These are phyloP conservation scores for Mya arenaria DNA, from an alignment of 1,140 invertebrate species.

Conservation along the genomic window DNA sequence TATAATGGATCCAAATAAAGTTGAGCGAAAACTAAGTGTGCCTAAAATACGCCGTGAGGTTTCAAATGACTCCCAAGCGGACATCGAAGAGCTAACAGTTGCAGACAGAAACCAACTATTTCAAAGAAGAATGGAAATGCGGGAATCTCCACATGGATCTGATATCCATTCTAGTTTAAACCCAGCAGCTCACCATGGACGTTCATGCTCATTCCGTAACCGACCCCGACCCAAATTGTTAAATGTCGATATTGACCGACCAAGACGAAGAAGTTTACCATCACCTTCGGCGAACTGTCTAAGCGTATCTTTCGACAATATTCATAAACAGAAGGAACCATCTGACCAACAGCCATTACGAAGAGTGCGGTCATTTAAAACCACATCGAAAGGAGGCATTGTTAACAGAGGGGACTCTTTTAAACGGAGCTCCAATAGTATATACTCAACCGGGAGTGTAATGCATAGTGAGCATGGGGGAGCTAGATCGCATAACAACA, in stretches of 20 bases:
- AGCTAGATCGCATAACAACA: slow-evolving; percentile 13
- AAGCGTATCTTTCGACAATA: slow-evolving; percentile 50
- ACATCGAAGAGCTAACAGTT: not conserved
- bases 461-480: slow-evolving; percentile 24
- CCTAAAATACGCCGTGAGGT: slow-evolving; percentile 40
- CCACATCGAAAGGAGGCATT: slow-evolving; percentile 91
- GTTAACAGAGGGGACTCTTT: slow-evolving; percentile 97
- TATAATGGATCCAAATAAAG: not conserved
- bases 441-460: slow-evolving; percentile 86
- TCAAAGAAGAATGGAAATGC: slow-evolving; percentile 20
- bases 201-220: slow-evolving; percentile 70
- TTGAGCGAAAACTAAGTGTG: slow-evolving; percentile 29
- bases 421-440: slow-evolving; percentile 84
- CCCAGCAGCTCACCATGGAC: slow-evolving; percentile 59
- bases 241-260: slow-evolving; percentile 55
- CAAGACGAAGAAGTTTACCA: slow-evolving; percentile 67
- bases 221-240: slow-evolving; percentile 61
- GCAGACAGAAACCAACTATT: slow-evolving; percentile 17
- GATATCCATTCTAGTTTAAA: not conserved
- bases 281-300: slow-evolving; percentile 21
- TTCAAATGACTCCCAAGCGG: slow-evolving; percentile 24
- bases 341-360: slow-evolving; percentile 86
- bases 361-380: slow-evolving; percentile 92
- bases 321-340: slow-evolving; percentile 10
- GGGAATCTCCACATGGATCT: not conserved